A percentile compares a stretch with the other conserved stretches of the same genome.
phyloP scores from a whole-genome alignment of 1,140 invertebrate species.

The Triops longicaudatus region DNA sequence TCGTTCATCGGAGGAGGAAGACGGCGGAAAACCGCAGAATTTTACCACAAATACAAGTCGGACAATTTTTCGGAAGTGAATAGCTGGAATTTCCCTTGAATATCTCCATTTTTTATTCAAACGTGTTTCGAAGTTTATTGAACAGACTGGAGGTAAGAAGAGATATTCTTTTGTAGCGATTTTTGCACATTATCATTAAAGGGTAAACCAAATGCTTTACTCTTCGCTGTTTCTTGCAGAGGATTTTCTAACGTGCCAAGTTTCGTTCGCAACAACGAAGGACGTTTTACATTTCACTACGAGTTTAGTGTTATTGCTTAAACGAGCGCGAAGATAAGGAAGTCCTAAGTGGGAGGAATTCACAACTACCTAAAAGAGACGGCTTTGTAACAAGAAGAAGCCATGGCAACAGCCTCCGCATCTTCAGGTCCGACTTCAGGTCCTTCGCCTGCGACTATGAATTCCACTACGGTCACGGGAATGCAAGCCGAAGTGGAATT shows the following conservation, averaged over 20 bases:
- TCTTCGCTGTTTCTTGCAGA: not conserved
- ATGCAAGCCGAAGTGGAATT: conserved; percentile 42
- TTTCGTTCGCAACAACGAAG: not conserved
- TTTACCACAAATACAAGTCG: not conserved
- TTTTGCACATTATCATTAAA: too few species aligned
- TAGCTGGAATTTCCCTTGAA: not conserved
- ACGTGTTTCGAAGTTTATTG: too few species aligned
- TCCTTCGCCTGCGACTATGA: not conserved
- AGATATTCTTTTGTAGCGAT: too few species aligned
- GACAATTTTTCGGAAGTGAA: not conserved
- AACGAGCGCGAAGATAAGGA: not conserved
- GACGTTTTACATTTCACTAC: not conserved
- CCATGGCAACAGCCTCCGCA: not conserved
- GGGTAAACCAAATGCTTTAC: too few species aligned
- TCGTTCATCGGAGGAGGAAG: not conserved
- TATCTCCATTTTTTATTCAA: too few species aligned
- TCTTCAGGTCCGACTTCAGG: not conserved
- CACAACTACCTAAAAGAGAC: not conserved
- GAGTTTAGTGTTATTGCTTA: not conserved
- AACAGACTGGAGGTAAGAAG: too few species aligned
- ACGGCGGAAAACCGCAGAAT: not conserved
- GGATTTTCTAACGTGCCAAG: not conserved
- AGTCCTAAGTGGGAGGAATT: not conserved
- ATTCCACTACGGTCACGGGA: not conserved
- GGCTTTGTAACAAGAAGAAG: not conserved